Evolutionary conservation across 2,888 invertebrate species (phyloP), one percentile per base, ranked within the genome.

Genomic region (Diaperis boleti): DNA sequence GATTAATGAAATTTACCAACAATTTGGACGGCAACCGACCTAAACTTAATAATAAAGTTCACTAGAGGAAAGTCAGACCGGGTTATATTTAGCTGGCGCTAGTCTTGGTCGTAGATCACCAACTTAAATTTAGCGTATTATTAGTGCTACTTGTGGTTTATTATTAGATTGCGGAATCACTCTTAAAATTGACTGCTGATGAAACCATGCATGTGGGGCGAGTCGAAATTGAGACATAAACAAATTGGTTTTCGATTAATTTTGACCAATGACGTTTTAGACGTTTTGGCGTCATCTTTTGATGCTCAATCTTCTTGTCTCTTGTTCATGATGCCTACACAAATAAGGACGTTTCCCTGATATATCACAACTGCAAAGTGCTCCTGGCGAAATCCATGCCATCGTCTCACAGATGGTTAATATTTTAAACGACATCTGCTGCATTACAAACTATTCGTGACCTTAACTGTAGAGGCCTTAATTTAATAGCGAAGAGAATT

Each of bases 61-160:
- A 45, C 11, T 26, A 22, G 45, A 45, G n/a, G n/a, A 49, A 33
- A 49, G 35, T 49, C 22, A 18, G 37, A 7, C 22, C 22, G 10
- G 13, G 17, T 42, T 54, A 41, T 39, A 41, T 31, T 54, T 54
- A 54, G 22, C 41, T 11, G 39, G 29, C 39, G 37, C 49, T 49
- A 45, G 26, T 45, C 14, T 29, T 11, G 13, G n/a, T 20, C 17
- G 50, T 15, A 5, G 35, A 18, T 50, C 37, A 20, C 39, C 2
- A 14, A n/a, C 29, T 41, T 54, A 54, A 41, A 41, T 54, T 54
- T 54, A 54, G 54, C 39, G 29, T 31, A 41, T 52, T 39, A 52
- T 54, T 18, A 54, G 20, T 54, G 13, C 29, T 37, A 37, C 52
- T 52, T 39, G 14, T 10, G 8, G 7, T 22, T 54, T 54, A 54